Evolutionary conservation across 2,888 invertebrate species (phyloP), one percentile per base, ranked within the genome.

Genomic region (Globia sparganii): DNA sequence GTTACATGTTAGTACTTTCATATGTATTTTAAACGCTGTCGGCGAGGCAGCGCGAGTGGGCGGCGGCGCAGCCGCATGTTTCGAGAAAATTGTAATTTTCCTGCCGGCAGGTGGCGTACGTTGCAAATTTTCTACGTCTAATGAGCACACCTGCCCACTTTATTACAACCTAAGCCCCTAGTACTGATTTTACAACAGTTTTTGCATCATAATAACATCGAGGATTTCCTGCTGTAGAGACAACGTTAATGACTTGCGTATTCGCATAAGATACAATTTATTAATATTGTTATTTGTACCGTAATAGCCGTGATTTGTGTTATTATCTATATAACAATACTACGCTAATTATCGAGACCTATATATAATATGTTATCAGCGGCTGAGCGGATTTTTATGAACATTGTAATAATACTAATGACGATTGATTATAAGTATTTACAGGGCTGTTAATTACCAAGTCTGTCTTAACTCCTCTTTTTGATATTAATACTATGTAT

Each of bases 31-130:
- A 88, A 81, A 84, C 67, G 78, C 68, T 69, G 70, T 76, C 73
- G 53, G 73, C 69, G 64, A 73, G 71, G 68, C 61, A 70, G 49
- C 13, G 64, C 49, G 61, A 83, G 83, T 75, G 78, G 77, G 80
- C 70, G 77, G 80, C 70, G 78, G 66, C 78, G 78, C 80, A 61
- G 65, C 76, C 74, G 80, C 81, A 81, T 79, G 87, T 89, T 74
- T 87, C 78, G 88, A 94, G 94, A 94, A 95, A 94, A 95, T 94
- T 90, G 92, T 72, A 91, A 94, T 94, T 94, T 95, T 94, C 94
- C 94, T 93, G 91, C 85, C 81, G 87, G 90, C 94, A 94, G 93
- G 93, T 93, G 93, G 90, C 87, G 90, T 86, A 81, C 87, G 76
- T 82, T 87, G 91, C 90, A 86, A 90, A 93, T 94, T 94, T 94